phyloP scores from a whole-genome alignment of 2,113 vertebrate genomes.

The Haemorhous mexicanus region DNA sequence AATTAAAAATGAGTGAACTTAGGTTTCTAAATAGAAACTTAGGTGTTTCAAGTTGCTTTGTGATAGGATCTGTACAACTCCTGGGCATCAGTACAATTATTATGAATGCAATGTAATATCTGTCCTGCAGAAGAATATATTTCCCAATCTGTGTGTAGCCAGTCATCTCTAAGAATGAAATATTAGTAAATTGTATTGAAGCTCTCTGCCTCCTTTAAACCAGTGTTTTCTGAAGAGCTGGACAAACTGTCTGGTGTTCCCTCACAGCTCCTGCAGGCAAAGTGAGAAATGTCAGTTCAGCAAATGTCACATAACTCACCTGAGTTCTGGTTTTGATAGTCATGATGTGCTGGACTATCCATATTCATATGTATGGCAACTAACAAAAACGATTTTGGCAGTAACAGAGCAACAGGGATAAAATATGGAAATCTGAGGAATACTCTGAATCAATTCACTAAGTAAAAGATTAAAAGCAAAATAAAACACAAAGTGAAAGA shows the following conservation, averaged over 20 bases:
- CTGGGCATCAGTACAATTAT: neutral
- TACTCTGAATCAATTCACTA: neutral
- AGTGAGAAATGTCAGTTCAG: neutral
- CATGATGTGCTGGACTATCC: neutral
- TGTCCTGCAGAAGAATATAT: neutral
- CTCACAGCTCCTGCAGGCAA: neutral
- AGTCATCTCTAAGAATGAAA: neutral
- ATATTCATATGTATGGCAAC: neutral
- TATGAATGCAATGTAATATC: neutral
- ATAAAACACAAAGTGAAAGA: neutral
- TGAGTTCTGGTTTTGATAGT: neutral
- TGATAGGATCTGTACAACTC: neutral
- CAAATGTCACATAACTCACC: neutral
- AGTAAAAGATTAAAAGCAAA: conserved; percentile 7
- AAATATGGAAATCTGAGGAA: neutral
- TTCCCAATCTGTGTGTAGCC: neutral
- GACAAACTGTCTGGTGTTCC: neutral
- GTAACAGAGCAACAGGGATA: neutral
- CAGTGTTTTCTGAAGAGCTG: neutral
- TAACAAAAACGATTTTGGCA: neutral
- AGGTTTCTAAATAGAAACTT: neutral
- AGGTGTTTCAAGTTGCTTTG: neutral
- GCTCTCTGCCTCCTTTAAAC: neutral
- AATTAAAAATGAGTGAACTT: neutral
- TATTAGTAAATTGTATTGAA: neutral